phyloP scores from a whole-genome alignment of 2,797 vertebrate species.

The Pantherophis vulpinus region DNA sequence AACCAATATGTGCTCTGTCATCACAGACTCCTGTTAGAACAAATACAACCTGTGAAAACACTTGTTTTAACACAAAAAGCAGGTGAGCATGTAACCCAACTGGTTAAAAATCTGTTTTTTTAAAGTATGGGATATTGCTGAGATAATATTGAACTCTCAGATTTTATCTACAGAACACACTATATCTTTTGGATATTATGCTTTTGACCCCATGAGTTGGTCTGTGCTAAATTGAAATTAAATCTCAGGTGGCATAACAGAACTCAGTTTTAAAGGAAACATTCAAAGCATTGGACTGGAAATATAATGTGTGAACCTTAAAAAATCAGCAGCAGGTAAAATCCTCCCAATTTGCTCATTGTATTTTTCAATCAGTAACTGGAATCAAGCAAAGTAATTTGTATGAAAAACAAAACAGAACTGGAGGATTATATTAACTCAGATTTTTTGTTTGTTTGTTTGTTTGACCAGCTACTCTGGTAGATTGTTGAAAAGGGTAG shows the following conservation, averaged over 20 bases:
- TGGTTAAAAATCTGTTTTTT: neutral
- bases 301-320: neutral
- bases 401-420: neutral
- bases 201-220: neutral
- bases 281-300: neutral
- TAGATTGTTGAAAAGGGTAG: neutral
- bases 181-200: neutral
- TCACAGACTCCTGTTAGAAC: constrained; percentile 93
- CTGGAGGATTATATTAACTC: neutral
- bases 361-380: neutral
- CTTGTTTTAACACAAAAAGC: neutral
- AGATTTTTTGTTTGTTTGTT: neutral
- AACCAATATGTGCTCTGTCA: constrained; percentile 89
- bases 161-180: neutral
- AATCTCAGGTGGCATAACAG: neutral
- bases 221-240: neutral
- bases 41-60: neutral
- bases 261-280: neutral
- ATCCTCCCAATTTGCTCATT: neutral
- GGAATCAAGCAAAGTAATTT: neutral
- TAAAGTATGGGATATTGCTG: neutral
- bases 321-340: neutral
- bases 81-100: neutral
- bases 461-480: neutral
- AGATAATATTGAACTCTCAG: neutral